phyloP scores from a whole-genome alignment of 2,113 vertebrate genomes.

The Physeter macrocephalus region DNA sequence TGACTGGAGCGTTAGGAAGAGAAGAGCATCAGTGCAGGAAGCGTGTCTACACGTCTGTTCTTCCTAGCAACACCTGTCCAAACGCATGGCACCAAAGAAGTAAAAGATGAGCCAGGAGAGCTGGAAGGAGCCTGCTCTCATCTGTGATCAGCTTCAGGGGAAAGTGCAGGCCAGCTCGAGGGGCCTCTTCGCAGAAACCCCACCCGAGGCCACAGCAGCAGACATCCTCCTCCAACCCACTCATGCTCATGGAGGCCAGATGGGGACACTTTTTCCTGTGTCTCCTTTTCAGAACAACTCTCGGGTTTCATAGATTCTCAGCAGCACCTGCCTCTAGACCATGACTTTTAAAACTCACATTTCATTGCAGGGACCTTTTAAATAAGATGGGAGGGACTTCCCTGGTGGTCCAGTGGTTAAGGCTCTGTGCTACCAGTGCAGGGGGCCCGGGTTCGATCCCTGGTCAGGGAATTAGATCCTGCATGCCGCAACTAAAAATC shows the following conservation, averaged over 20 bases:
- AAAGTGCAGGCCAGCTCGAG: neutral
- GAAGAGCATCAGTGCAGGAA: neutral
- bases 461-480: too few species aligned
- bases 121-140: fast-evolving
- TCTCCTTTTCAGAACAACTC: neutral
- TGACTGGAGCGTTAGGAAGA: neutral
- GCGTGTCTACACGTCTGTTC: neutral
- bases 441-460: too few species aligned
- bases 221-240: neutral
- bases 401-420: too few species aligned
- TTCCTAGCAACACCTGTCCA: neutral
- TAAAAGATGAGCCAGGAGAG: neutral
- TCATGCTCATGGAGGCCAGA: fast-evolving
- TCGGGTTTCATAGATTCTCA: neutral
- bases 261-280: neutral
- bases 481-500: too few species aligned
- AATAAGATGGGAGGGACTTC: neutral
- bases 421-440: too few species aligned
- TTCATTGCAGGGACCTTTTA: neutral
- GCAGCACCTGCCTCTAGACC: neutral
- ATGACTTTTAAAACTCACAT: neutral
- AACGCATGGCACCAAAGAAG: too few species aligned
- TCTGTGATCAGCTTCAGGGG: neutral
- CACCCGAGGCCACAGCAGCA: fast-evolving
- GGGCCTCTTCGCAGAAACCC: fast-evolving